Percentiles rank a stretch among this genome's conserved stretches.
Conservation (phyloP, 2,797 vertebrate species). For the Falco rusticolus region DNA sequence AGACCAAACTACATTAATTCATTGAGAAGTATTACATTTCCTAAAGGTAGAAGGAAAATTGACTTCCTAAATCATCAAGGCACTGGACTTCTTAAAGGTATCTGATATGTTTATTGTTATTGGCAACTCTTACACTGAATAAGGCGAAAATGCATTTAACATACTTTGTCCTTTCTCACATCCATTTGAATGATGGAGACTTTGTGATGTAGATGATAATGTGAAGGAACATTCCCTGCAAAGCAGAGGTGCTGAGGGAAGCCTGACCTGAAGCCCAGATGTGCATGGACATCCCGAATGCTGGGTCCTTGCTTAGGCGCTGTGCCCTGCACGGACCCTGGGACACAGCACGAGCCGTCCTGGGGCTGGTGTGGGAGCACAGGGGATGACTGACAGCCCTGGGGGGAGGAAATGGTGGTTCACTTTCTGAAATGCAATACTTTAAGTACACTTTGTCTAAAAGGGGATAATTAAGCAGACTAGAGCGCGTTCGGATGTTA, state of each 20-base stretch:
- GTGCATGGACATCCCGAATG: rapidly evolving
- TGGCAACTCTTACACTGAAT: neutral
- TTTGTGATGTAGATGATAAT: neutral
- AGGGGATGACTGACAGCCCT: neutral
- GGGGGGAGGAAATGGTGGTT: neutral
- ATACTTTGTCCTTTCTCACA: neutral
- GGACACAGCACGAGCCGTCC: rapidly evolving
- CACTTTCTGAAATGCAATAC: neutral
- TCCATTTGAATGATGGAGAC: neutral
- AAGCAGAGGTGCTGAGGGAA: neutral
- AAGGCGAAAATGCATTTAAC: neutral
- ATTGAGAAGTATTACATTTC: neutral
- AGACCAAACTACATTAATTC: neutral
- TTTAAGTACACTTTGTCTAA: neutral
- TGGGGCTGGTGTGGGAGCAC: neutral
- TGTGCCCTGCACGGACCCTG: neutral
- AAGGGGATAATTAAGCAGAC: neutral
- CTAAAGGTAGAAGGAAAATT: neutral
- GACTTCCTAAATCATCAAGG: neutral
- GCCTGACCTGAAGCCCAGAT: neutral
- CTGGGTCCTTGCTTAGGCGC: neutral
- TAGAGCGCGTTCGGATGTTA: rapidly evolving
- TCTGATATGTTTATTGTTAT: neutral
- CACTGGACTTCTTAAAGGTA: neutral
- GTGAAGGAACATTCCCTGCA: neutral